Percentiles rank a stretch among this genome's conserved stretches.
These are phyloP conservation scores for Albula goreensis DNA, from an alignment of 2,113 vertebrate species.

Conservation along the genomic window DNA sequence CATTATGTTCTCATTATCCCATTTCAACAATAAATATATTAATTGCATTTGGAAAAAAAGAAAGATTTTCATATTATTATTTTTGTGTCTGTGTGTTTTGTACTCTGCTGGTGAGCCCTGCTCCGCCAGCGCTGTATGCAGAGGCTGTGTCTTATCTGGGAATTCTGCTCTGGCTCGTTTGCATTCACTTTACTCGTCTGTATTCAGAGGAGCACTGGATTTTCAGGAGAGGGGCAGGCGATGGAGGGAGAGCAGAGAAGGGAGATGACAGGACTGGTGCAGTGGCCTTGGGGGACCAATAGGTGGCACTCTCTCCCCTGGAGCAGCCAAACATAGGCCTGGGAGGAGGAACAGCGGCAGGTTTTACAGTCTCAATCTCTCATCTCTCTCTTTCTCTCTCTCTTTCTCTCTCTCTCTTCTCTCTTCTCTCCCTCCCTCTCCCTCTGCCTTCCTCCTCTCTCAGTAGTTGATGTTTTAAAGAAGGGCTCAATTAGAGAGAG, in stretches of 20 bases:
- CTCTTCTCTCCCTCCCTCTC: constrained; percentile 11
- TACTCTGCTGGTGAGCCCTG: background rate
- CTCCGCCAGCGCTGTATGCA: constrained; percentile 9
- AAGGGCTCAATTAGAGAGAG: constrained; percentile 20
- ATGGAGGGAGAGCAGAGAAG: background rate
- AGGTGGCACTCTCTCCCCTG: constrained; percentile 40
- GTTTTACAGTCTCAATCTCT: no score
- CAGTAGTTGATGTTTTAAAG: constrained; percentile 7
- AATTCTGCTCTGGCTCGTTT: constrained; percentile 18
- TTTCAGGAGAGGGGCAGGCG: background rate
- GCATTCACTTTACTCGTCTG: constrained; percentile 7
- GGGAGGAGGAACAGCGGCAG: background rate
- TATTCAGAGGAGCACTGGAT: constrained; percentile 6
- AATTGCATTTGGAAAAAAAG: constrained; percentile 9
- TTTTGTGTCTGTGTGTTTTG: background rate
- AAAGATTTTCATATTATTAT: background rate
- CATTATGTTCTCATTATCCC: background rate
- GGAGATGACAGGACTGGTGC: background rate
- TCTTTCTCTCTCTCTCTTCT: constrained; percentile 51
- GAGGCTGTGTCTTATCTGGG: background rate
- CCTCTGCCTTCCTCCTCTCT: background rate
- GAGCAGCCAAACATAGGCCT: constrained; percentile 4
- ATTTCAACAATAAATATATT: constrained; percentile 20
- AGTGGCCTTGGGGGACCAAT: constrained; percentile 23
- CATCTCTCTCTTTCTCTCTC: constrained; percentile 33